Percentiles rank a stretch among this genome's conserved stretches.
Conservation (phyloP, 2,888 invertebrate species). For the Nomada goodeniana region DNA sequence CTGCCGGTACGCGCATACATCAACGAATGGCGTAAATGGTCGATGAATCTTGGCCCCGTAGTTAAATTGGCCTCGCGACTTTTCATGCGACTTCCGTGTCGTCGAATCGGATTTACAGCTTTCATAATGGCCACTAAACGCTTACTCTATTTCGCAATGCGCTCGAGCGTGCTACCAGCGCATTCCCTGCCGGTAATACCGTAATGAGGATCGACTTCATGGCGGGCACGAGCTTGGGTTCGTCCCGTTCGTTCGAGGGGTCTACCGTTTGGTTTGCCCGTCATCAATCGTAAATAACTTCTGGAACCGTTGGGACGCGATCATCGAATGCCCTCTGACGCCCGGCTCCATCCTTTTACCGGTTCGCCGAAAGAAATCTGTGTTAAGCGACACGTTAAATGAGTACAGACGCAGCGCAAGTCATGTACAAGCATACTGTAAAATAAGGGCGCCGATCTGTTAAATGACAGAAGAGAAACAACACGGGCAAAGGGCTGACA, state of each 20-base stretch:
- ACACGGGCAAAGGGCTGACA: too few species aligned
- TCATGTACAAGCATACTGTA: too few species aligned
- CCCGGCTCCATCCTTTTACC: too few species aligned
- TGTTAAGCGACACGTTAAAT: too few species aligned
- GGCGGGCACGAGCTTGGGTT: not conserved
- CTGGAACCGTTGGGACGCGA: conserved; percentile 16
- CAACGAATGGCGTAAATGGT: conserved; percentile 23
- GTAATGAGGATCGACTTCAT: conserved; percentile 37
- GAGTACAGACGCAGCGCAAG: too few species aligned
- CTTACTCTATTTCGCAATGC: conserved; percentile 60
- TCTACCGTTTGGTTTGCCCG: not conserved
- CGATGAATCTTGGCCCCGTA: conserved; percentile 34
- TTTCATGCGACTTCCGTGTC: conserved; percentile 53
- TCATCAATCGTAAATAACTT: conserved; percentile 12
- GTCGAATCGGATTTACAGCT: conserved; percentile 62
- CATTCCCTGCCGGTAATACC: conserved; percentile 36
- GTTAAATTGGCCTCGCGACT: conserved; percentile 31
- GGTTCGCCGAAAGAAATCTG: not conserved
- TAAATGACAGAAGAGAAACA: too few species aligned
- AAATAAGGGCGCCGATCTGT: too few species aligned
- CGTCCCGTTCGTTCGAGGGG: not conserved
- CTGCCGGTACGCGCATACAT: not conserved
- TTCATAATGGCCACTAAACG: conserved; percentile 69
- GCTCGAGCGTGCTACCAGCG: conserved; percentile 50
- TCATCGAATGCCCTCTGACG: not conserved